These are phyloP conservation scores for Leucoma salicis DNA, from an alignment of 2,888 invertebrate species.

Conservation along the genomic window DNA sequence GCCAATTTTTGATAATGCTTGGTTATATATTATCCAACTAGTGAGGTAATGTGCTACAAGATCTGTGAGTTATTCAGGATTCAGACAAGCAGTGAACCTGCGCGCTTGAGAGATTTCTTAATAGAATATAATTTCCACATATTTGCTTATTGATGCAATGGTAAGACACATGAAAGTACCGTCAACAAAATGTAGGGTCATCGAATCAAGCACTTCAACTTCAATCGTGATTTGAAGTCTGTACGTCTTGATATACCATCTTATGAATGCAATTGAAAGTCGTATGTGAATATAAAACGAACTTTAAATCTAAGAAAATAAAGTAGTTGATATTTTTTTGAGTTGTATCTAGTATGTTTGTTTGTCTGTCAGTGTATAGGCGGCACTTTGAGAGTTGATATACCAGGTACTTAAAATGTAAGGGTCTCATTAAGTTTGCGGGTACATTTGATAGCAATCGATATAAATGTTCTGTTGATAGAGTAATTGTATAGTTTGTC, in stretches of 20 bases:
- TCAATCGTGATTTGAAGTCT: conserved; percentile 36
- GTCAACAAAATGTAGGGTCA: conserved; percentile 32
- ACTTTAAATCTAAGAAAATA: too few species aligned
- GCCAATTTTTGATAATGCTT: too few species aligned
- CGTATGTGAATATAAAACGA: too few species aligned
- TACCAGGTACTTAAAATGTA: conserved; percentile 38
- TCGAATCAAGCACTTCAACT: conserved; percentile 31
- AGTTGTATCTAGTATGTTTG: conserved; percentile 8
- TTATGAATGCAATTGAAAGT: background rate
- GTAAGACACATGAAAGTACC: conserved; percentile 18
- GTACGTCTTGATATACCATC: conserved; percentile 27
- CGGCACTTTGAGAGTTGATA: conserved; percentile 39
- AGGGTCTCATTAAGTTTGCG: conserved; percentile 41
- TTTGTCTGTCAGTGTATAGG: conserved; percentile 21
- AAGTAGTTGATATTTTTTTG: too few species aligned
- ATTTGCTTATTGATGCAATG: too few species aligned
- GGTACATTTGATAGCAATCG: conserved; percentile 28
- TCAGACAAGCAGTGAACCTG: too few species aligned
- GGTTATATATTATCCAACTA: too few species aligned
- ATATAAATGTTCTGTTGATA: conserved; percentile 24
- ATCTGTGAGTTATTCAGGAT: too few species aligned
- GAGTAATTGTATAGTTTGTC: too few species aligned
- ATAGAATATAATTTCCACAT: too few species aligned
- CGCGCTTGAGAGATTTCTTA: too few species aligned
- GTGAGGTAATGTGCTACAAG: too few species aligned